A percentile compares a stretch with the other conserved stretches of the same genome.
Evolutionary conservation across 2,797 vertebrate species (phyloP).

Genomic region (Bucorvus abyssinicus): DNA sequence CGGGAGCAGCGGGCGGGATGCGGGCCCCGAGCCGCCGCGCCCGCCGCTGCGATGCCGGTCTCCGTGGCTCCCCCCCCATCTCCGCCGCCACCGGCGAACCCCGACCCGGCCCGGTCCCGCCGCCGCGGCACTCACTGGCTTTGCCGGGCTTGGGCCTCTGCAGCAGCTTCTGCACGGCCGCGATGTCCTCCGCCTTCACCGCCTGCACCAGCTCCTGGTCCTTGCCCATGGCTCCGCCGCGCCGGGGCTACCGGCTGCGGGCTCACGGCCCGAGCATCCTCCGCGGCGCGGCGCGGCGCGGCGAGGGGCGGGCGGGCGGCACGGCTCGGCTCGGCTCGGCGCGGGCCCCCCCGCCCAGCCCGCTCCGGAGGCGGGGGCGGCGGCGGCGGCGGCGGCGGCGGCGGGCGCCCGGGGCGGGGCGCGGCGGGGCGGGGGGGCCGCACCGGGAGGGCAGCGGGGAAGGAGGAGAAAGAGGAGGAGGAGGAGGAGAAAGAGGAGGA

Average conservation of each 20-base stretch:
- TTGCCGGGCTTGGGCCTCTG: slow-evolving; percentile 95
- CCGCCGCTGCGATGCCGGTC: not conserved
- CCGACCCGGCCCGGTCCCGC: not conserved
- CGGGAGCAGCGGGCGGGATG: not conserved
- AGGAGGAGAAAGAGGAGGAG: not conserved
- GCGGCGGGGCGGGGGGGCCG: not conserved
- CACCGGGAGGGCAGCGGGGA: not conserved
- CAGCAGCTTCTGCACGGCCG: slow-evolving; percentile 95
- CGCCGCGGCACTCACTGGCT: slow-evolving; percentile 88
- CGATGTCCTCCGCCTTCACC: slow-evolving; percentile 96
- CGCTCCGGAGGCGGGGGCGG: not conserved
- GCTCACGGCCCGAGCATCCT: slow-evolving; percentile 66
- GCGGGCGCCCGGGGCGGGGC: slow-evolving; percentile 7
- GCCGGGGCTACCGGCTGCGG: slow-evolving; percentile 49
- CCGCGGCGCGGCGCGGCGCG: slow-evolving; percentile 18
- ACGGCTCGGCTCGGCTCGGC: not conserved
- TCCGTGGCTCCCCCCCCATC: not conserved
- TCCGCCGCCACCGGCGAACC: not conserved
- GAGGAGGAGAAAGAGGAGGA: not conserved
- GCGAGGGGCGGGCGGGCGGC: not conserved
- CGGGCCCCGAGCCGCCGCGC: not conserved
- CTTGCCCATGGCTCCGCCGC: slow-evolving; percentile 89
- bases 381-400: not conserved
- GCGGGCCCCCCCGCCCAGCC: not conserved
- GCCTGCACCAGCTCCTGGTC: slow-evolving; percentile 98